Percentiles rank a stretch among this genome's conserved stretches.
Conservation (phyloP, 2,113 vertebrate species). For the Hippocampus guttulatus region DNA sequence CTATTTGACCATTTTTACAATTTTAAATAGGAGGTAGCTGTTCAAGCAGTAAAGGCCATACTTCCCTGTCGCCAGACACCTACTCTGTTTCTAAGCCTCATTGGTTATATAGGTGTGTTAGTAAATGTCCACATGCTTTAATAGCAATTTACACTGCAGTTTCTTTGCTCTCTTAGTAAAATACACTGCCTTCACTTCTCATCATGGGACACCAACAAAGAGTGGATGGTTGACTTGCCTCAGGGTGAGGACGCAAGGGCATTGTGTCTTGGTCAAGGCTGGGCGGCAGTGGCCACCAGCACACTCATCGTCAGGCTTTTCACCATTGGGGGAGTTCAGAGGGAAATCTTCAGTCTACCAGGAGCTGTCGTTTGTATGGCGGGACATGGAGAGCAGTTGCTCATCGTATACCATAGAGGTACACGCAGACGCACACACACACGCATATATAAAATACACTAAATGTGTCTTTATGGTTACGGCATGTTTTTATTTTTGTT, state of each 20-base stretch:
- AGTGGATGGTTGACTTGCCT: conserved; percentile 93
- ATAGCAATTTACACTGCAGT: background rate
- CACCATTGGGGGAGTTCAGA: conserved; percentile 86
- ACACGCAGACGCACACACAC: background rate
- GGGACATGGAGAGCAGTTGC: conserved; percentile 86
- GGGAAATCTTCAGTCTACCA: conserved; percentile 84
- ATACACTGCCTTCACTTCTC: conserved; percentile 94
- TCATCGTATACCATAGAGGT: conserved; percentile 89
- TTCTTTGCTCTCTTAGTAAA: conserved; percentile 71
- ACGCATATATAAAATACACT: background rate
- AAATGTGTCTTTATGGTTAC: background rate
- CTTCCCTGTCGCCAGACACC: no score
- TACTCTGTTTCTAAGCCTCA: background rate
- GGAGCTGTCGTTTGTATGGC: conserved; percentile 88
- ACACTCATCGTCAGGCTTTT: conserved; percentile 80
- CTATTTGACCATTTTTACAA: no score
- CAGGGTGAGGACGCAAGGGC: conserved; percentile 80
- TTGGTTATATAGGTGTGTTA: background rate
- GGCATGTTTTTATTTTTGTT: background rate
- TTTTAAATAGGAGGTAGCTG: no score
- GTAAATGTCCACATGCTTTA: background rate
- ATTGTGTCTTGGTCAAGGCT: conserved; percentile 86
- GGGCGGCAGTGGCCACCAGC: conserved; percentile 87
- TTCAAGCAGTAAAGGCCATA: no score
- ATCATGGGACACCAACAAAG: conserved; percentile 94